phyloP scores from a whole-genome alignment of 2,113 vertebrate species.

The Fregetta grallaria region DNA sequence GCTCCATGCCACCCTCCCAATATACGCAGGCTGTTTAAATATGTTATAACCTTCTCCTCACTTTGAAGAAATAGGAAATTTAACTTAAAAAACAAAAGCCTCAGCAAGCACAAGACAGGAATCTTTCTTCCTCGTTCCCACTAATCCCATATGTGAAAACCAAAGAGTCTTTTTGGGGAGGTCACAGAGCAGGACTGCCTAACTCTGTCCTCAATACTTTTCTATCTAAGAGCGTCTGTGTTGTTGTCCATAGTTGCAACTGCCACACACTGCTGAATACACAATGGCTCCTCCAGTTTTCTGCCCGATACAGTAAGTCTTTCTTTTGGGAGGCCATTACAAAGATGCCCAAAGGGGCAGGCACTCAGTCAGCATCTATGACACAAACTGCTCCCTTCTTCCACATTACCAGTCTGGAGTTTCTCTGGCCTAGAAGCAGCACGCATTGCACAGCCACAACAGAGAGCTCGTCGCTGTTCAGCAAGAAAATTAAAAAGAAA shows the following conservation, averaged over 20 bases:
- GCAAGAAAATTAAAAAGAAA: constrained; percentile 21
- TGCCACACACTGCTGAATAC: constrained; percentile 34
- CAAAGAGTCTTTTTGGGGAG: not conserved
- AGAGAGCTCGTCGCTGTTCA: not conserved
- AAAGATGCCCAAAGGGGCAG: constrained; percentile 15
- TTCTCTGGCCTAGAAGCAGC: not conserved
- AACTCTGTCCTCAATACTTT: not conserved
- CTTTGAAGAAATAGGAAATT: not conserved
- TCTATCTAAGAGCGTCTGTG: not conserved
- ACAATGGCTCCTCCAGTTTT: constrained; percentile 46
- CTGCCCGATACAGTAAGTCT: not conserved
- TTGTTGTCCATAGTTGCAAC: not conserved
- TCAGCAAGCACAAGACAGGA: not conserved
- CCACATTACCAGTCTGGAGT: not conserved
- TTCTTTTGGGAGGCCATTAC: constrained; percentile 29
- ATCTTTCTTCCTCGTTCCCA: not conserved
- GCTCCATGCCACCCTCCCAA: not conserved
- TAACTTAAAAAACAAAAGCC: not conserved
- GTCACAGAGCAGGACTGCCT: not conserved
- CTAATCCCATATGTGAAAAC: not conserved
- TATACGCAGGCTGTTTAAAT: not conserved
- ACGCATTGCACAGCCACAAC: not conserved
- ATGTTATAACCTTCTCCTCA: not conserved
- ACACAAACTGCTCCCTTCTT: constrained; percentile 15
- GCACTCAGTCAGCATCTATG: not conserved